Evolutionary conservation across 2,113 vertebrate genomes (phyloP).

Genomic region (Leptodactylus fuscus): DNA sequence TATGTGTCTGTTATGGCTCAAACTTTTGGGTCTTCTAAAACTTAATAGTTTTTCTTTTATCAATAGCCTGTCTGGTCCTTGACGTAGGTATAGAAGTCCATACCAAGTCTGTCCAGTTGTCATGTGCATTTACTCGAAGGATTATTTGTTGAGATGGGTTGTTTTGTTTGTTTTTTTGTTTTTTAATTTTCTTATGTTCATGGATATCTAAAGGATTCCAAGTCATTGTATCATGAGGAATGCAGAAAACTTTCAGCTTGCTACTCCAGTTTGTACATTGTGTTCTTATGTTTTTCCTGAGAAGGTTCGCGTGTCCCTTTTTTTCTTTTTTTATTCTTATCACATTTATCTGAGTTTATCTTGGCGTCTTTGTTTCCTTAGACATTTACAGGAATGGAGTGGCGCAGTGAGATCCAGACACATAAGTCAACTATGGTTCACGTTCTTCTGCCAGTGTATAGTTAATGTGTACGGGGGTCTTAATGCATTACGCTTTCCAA

Average conservation of each 20-base stretch:
- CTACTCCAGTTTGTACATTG: conserved; percentile 74
- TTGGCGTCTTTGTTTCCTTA: not conserved
- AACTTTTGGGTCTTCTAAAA: too few relatives aligned
- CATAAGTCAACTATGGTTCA: conserved; percentile 16
- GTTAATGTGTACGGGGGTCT: not conserved
- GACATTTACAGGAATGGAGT: conserved; percentile 22
- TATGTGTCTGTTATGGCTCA: too few relatives aligned
- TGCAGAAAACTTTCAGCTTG: conserved; percentile 71
- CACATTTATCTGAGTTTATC: conserved; percentile 30
- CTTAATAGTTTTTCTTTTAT: too few relatives aligned
- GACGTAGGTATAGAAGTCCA: not conserved
- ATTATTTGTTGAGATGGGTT: not conserved
- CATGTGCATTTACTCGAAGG: not conserved
- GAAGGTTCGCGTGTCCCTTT: conserved; percentile 75
- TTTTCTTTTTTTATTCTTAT: not conserved
- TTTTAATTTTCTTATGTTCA: too few relatives aligned
- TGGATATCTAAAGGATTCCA: too few relatives aligned
- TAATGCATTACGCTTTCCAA: not conserved
- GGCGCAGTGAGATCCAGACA: not conserved
- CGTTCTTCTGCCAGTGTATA: not conserved
- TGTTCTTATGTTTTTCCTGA: conserved; percentile 68
- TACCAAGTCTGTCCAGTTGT: not conserved
- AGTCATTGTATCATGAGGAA: conserved; percentile 76
- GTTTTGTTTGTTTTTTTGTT: too few relatives aligned
- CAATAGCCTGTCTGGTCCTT: too few relatives aligned